Base-by-base conservation (phyloP, 1,140 invertebrate species). In the Acromyrmex heyeri region DNA sequence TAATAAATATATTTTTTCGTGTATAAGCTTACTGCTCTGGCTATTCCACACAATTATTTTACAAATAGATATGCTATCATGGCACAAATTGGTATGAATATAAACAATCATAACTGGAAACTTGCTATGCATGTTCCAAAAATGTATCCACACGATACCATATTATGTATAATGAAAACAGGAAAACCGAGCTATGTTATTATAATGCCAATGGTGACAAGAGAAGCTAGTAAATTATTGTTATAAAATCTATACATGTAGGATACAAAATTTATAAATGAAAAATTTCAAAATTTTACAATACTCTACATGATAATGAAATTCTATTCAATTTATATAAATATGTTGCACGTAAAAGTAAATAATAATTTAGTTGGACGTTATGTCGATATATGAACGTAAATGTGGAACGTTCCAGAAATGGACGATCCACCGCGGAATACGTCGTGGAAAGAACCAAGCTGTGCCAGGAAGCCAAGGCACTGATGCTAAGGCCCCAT, bases 391-490 rank as follows among this genome's bases (percentile, higher is more conserved):
- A 76, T 93, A 70, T 94, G 92, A 93, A 92, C 92, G 92, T 93
- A 92, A 93, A 94, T 93, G 91, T 95, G 94, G 94, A 92, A 95
- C 94, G 94, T 96, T 96, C 94, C 96, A 97, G 97, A 97, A 97
- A 96, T 97, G 97, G 97, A 97, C 96, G 95, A 96, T 97, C 95
- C 97, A 97, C 95, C 96, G 97, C 92, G 97, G 97, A 95, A 97
- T 97, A 93, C 96, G 97, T 92, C 97, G 97, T 95, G 97, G 97
- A 95, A 97, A 96, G 95, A 96, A 96, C 94, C 96, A 96, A 92
- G 95, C 96, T 92, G 95, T 95, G 92, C 95, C 94, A 95, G 95
- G 93, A 93, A 95, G 92, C 94, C 94, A 94, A 94, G 93, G 93
- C 94, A 93, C 92, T 91, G 94, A 95, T 88, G 94, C 92, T 89